A percentile compares a stretch with the other conserved stretches of the same genome.
These are phyloP conservation scores for Zosterops pallidus DNA, from an alignment of 2,113 vertebrate species.

Conservation along the genomic window DNA sequence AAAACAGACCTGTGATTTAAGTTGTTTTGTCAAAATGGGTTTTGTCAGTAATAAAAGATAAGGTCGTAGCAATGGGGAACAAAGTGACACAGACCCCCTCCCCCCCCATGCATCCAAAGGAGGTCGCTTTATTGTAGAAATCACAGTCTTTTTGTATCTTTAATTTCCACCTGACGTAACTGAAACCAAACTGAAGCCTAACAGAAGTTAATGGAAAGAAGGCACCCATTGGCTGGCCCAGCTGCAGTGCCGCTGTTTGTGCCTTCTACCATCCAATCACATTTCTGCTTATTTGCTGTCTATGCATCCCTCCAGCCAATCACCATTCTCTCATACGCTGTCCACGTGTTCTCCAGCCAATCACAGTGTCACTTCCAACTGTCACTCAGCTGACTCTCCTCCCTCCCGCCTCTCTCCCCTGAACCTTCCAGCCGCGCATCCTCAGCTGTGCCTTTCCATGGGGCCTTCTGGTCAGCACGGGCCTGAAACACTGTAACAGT, in stretches of 20 bases:
- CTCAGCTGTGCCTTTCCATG: neutral
- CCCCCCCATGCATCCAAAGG: neutral
- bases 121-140: neutral
- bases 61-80: neutral
- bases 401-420: neutral
- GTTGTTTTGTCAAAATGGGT: neutral
- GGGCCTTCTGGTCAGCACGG: neutral
- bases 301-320: no score
- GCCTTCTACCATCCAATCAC: no score
- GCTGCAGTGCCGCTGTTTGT: neutral
- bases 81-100: neutral
- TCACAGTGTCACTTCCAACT: neutral
- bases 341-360: neutral
- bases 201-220: neutral
- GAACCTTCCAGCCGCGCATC: neutral
- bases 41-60: neutral
- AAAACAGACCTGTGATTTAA: neutral
- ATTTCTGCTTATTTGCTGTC: no score
- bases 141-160: neutral
- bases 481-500: neutral
- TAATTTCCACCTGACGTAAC: neutral
- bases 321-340: no score
- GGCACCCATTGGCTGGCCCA: neutral
- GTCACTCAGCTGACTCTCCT: neutral
- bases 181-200: neutral